These are phyloP conservation scores for Coracopsis vasa DNA, from an alignment of 2,113 vertebrate species.

Conservation along the genomic window DNA sequence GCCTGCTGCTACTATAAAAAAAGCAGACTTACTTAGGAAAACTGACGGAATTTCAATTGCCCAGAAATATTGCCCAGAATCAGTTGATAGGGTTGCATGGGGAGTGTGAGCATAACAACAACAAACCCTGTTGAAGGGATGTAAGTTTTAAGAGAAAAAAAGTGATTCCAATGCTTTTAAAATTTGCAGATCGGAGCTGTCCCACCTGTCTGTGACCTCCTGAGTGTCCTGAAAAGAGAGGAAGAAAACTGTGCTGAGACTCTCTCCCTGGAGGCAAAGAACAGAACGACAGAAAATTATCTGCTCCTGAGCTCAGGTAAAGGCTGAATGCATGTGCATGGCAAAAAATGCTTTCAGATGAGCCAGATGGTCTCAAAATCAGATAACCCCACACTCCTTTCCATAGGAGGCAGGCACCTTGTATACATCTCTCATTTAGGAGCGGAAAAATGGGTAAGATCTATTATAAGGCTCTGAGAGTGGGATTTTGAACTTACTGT, in stretches of 20 bases:
- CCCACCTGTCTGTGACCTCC: slow-evolving; percentile 76
- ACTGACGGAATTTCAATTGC: background rate
- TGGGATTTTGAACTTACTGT: background rate
- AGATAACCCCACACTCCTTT: background rate
- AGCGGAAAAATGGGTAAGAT: background rate
- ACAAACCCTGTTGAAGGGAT: background rate
- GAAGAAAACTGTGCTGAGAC: slow-evolving; percentile 73
- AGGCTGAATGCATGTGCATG: background rate
- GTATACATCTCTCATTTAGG: background rate
- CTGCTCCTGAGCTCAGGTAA: slow-evolving; percentile 57
- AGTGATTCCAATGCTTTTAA: slow-evolving; percentile 13
- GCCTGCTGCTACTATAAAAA: background rate
- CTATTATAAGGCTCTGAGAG: background rate
- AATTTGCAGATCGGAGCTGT: slow-evolving; percentile 54
- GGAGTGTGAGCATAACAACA: background rate
- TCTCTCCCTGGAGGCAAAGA: slow-evolving; percentile 48
- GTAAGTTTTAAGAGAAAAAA: background rate
- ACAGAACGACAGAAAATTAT: background rate
- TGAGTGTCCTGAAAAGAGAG: slow-evolving; percentile 71
- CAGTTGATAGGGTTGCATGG: background rate
- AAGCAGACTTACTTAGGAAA: background rate
- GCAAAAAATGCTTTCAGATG: background rate
- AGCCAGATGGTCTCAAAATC: background rate
- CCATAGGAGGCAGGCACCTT: background rate
- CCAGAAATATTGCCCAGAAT: background rate